Conservation (phyloP, 2,888 invertebrate genomes). For the Bellardia bayeri region DNA sequence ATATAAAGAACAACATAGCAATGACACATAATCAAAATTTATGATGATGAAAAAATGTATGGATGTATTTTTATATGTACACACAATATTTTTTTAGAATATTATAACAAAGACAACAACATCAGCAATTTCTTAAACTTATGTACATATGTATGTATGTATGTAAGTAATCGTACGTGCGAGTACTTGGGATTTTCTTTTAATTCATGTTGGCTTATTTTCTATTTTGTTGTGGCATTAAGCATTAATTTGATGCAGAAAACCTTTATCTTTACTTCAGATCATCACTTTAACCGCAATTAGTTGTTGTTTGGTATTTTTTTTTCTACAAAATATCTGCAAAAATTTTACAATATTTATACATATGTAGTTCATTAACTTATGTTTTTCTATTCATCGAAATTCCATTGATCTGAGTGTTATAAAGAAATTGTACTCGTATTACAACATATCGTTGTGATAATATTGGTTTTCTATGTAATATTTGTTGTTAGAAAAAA, state of each 20-base stretch:
- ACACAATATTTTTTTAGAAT: slow-evolving; percentile 7
- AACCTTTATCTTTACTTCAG: slow-evolving; percentile 31
- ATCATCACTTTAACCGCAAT: slow-evolving; percentile 37
- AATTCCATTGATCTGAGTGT: slow-evolving; percentile 40
- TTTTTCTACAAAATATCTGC: background rate
- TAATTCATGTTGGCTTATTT: slow-evolving; percentile 16
- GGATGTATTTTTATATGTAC: slow-evolving; percentile 30
- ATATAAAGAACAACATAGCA: slow-evolving; percentile 40
- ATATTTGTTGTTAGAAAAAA: background rate
- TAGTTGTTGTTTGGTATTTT: slow-evolving; percentile 36
- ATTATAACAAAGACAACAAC: slow-evolving; percentile 5
- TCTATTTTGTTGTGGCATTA: background rate
- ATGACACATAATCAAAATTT: slow-evolving; percentile 70
- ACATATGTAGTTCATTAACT: slow-evolving; percentile 61
- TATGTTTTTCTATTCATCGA: slow-evolving; percentile 23
- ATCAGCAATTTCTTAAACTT: slow-evolving; percentile 1
- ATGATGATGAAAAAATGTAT: slow-evolving; percentile 60
- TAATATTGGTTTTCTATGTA: background rate
- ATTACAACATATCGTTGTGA: slow-evolving; percentile 3
- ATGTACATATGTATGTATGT: background rate
- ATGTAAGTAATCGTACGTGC: too few relatives aligned
- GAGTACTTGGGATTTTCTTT: background rate
- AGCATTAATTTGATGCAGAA: slow-evolving; percentile 30
- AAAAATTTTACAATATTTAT: slow-evolving; percentile 27
- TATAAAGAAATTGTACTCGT: background rate